A percentile compares a stretch with the other conserved stretches of the same genome.
These are phyloP conservation scores for Trichogramma pretiosum DNA, from an alignment of 1,140 invertebrate species.

Conservation along the genomic window DNA sequence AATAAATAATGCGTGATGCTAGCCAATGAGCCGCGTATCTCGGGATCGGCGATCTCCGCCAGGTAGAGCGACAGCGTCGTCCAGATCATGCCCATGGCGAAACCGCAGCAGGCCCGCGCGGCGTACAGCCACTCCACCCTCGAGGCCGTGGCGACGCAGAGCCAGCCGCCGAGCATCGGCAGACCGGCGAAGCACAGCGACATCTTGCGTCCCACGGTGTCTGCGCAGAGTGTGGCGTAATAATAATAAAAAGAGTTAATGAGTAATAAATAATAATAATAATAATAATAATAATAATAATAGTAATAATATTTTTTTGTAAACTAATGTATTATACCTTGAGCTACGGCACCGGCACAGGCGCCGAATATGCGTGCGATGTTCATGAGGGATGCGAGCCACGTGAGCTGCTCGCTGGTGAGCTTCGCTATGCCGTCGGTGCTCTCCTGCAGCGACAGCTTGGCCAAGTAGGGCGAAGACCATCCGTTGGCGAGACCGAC, in stretches of 20 bases:
- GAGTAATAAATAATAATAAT: too few relatives aligned
- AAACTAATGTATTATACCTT: too few relatives aligned
- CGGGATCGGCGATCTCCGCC: conserved; percentile 51
- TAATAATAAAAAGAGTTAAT: too few relatives aligned
- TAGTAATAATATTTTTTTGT: too few relatives aligned
- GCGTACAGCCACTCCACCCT: conserved; percentile 37
- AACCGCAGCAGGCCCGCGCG: conserved; percentile 48
- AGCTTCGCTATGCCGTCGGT: conserved; percentile 24
- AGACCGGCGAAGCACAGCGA: conserved; percentile 42
- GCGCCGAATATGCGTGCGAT: conserved; percentile 37
- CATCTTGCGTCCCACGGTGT: conserved; percentile 47
- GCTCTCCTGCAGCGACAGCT: conserved; percentile 30
- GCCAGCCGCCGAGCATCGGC: conserved; percentile 47
- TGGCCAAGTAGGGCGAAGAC: conserved; percentile 41
- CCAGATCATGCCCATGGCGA: conserved; percentile 47
- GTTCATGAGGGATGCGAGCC: conserved; percentile 39
- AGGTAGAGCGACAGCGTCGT: conserved; percentile 44
- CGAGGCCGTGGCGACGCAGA: conserved; percentile 39
- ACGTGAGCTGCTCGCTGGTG: conserved; percentile 34
- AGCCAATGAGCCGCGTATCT: conserved; percentile 51
- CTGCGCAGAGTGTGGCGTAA: too few relatives aligned
- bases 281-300: too few relatives aligned
- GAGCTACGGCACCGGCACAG: conserved; percentile 28
- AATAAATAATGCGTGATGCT: conserved; percentile 28
- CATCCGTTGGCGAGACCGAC: conserved; percentile 38